Evolutionary conservation across 2,888 invertebrate genomes (phyloP).

Genomic region (Nephrotoma guestfalica): DNA sequence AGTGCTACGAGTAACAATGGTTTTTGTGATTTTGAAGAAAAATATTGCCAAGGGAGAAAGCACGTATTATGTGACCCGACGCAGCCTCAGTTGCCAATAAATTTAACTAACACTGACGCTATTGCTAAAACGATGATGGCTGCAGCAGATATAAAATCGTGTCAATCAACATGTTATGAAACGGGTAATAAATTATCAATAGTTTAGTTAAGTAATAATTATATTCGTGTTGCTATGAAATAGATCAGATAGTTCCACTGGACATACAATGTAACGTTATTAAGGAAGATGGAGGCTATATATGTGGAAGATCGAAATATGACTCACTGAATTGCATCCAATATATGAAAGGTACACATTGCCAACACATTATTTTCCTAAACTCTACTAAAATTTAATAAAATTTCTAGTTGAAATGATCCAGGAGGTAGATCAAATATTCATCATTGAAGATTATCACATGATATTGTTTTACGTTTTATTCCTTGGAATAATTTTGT

Average conservation of each 20-base stretch:
- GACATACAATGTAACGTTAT: background rate
- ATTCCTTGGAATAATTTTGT: background rate
- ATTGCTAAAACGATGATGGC: background rate
- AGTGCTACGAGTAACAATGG: background rate
- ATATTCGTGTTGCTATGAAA: background rate
- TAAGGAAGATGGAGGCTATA: background rate
- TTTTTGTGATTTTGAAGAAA: background rate
- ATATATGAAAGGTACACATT: background rate
- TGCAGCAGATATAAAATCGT: background rate
- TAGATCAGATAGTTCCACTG: background rate
- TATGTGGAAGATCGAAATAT: background rate
- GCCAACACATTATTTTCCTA: background rate
- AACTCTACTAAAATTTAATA: background rate
- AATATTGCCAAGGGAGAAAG: background rate
- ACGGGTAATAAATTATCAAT: background rate
- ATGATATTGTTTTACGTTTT: background rate
- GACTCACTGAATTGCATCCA: background rate
- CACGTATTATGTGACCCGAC: background rate
- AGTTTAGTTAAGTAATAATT: background rate
- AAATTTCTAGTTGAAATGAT: background rate
- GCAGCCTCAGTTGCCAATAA: background rate
- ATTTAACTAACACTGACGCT: background rate
- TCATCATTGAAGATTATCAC: background rate
- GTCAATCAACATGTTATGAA: background rate
- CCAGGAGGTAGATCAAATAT: background rate